Evolutionary conservation across 2,888 invertebrate genomes (phyloP), one percentile per base, ranked within the genome.

Genomic region (Thelaira solivaga): DNA sequence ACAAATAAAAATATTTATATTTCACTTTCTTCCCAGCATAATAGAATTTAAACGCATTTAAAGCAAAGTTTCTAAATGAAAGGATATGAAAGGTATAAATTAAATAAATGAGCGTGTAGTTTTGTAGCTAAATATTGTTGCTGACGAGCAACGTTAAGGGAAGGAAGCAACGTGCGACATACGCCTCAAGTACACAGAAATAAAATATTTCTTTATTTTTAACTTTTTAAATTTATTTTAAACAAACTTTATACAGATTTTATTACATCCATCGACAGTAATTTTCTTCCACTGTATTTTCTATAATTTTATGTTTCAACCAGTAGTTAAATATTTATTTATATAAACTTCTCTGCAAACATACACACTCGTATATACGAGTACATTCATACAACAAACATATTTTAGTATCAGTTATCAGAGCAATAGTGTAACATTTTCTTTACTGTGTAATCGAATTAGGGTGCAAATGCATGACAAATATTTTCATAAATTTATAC

Each of bases 401-500:
- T n/a, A n/a, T n/a, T 39, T 5, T 13, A 39, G 16, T 6, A 1
- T 13, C 26, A 49, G 10, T 8, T 11, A 4, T 20, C 20, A 11
- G 5, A 11, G 18, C 29, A 26, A 26, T 49, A 29, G 26, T 4
- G 51, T 34, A 55, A 29, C 67, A 45, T 77, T 36, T 41, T 20
- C 34, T n/a, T n/a, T n/a, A 8, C 43, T 55, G 59, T 24, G 34
- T 53, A 49, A 41, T 65, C 62, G 57, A 51, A 80, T 87, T 87
- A 83, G 87, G 85, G 86, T 87, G 87, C 86, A 81, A 86, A 83
- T 84, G 69, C 81, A 82, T 83, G 85, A 85, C 67, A 75, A 85
- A 86, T 87, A 85, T 85, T 87, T 76, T 72, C 62, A 67, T 84
- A 84, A 84, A 85, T 86, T 86, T 86, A 85, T 84, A 83, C 83